Percentiles rank a stretch among this genome's conserved stretches.
Conservation (phyloP, 2,113 vertebrate species). For the Regulus satrapa region DNA sequence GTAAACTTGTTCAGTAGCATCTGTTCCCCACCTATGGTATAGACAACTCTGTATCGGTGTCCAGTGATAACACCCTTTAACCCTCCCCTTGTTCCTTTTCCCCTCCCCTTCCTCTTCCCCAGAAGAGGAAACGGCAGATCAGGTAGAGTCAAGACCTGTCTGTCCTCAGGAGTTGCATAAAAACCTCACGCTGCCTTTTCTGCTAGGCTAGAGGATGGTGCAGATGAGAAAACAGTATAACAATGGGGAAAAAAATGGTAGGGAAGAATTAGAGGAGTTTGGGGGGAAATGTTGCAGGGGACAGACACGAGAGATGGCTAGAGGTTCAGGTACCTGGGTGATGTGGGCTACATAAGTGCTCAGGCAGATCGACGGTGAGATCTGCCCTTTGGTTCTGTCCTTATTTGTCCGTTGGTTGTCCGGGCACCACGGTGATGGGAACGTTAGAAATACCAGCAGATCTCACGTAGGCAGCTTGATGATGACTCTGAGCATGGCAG, state of each 20-base stretch:
- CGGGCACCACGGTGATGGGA: slow-evolving; percentile 12
- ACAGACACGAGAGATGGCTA: neutral
- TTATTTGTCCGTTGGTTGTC: slow-evolving; percentile 54
- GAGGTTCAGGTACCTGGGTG: neutral
- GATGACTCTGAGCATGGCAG: neutral
- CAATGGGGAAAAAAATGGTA: neutral
- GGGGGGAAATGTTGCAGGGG: neutral
- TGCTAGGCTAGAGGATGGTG: neutral
- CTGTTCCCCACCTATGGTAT: neutral
- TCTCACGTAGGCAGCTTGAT: slow-evolving; percentile 48
- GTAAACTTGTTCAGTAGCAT: neutral
- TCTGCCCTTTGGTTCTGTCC: slow-evolving; percentile 29
- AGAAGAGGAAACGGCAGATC: neutral
- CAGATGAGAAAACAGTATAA: neutral
- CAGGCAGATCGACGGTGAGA: neutral
- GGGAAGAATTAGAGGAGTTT: neutral
- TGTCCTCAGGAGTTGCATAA: neutral
- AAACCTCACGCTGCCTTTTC: neutral
- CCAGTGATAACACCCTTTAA: slow-evolving; percentile 23
- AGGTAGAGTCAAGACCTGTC: neutral
- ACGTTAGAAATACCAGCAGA: slow-evolving; percentile 32
- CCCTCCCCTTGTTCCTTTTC: slow-evolving; percentile 46
- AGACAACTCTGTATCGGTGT: neutral
- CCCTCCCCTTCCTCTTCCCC: slow-evolving; percentile 58
- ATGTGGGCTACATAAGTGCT: neutral